phyloP scores from a whole-genome alignment of 1,140 invertebrate species.

The Ostrea denselamellosa region DNA sequence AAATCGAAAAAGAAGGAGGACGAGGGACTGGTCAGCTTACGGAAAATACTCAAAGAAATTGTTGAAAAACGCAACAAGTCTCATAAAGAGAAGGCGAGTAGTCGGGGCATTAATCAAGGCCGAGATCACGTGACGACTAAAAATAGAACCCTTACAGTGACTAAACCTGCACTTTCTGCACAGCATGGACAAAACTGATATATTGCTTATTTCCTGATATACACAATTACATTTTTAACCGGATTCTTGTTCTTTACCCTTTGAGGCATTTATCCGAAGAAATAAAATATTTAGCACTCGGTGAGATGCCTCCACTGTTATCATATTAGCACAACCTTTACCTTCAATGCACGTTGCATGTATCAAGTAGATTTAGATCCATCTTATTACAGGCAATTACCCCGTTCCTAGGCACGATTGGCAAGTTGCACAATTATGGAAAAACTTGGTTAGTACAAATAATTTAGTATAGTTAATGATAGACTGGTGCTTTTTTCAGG shows the following conservation, averaged over 20 bases:
- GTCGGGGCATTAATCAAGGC: slow-evolving; percentile 32
- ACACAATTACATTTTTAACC: background rate
- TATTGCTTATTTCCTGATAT: background rate
- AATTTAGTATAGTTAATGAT: background rate
- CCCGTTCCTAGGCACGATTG: background rate
- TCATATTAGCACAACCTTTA: background rate
- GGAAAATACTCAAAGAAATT: slow-evolving; percentile 68
- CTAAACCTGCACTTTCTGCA: slow-evolving; percentile 57
- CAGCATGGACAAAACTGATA: slow-evolving; percentile 21
- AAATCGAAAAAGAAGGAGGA: slow-evolving; percentile 65
- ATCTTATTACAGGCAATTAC: background rate
- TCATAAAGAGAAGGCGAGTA: slow-evolving; percentile 69
- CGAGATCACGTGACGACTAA: slow-evolving; percentile 58
- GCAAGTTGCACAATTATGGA: background rate
- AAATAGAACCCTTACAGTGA: slow-evolving; percentile 61
- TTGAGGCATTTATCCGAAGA: background rate
- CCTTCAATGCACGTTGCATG: background rate
- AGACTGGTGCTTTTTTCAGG: background rate
- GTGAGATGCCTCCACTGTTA: background rate
- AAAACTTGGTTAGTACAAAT: background rate
- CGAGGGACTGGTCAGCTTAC: slow-evolving; percentile 64
- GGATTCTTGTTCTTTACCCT: background rate
- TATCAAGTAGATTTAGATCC: background rate
- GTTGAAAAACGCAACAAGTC: slow-evolving; percentile 68
- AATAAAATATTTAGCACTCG: background rate